Base-by-base conservation (phyloP, 2,797 vertebrate species). In the Urophycis tenuis region DNA sequence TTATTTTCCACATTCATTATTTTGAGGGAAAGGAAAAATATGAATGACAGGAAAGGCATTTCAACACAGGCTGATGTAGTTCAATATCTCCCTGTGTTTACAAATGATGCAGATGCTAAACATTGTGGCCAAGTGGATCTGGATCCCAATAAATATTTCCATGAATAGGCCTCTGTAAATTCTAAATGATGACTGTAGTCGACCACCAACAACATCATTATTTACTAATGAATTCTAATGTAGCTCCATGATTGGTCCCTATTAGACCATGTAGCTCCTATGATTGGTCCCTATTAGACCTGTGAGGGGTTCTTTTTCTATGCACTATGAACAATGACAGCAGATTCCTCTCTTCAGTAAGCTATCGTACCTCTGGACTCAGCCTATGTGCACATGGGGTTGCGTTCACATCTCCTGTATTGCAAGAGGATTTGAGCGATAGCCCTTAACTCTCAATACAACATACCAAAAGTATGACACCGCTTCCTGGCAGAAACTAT, bases 1-100 rank as follows among this genome's bases (percentile, higher is more conserved):
- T 45, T 82, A 79, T 78, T 71, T 81, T 74, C 74, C 72, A 77
- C 84, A 84, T 88, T 91, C 81, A 82, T 29, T 70, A 77, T 78
- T 86, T 83, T 80, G 74, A 83, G 41, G 73, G 32, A 83, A 67
- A n/a, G 35, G 77, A 81, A 85, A 82, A 81, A 53, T 41, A 64
- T 85, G 39, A 29, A 67, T 29, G 10, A 67, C 60, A 67, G n/a
- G 25, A 67, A 67, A 25, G 60, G 60, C 60, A 60, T 60, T 60
- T 60, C 22, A 67, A n/a, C 25, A n/a, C 60, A 25, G 60, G 60
- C 60, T 2, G 25, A 12, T 67, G 53, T 60, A 60, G 53, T 60
- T n/a, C 3, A 49, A 49, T 49, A 60, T n/a, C 53, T n/a, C n/a
- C 22, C 25, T 29, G 60, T 29, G 60, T 29, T 67, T 67, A 67